phyloP scores from a whole-genome alignment of 2,888 invertebrate species.

The Dioctria rufipes region DNA sequence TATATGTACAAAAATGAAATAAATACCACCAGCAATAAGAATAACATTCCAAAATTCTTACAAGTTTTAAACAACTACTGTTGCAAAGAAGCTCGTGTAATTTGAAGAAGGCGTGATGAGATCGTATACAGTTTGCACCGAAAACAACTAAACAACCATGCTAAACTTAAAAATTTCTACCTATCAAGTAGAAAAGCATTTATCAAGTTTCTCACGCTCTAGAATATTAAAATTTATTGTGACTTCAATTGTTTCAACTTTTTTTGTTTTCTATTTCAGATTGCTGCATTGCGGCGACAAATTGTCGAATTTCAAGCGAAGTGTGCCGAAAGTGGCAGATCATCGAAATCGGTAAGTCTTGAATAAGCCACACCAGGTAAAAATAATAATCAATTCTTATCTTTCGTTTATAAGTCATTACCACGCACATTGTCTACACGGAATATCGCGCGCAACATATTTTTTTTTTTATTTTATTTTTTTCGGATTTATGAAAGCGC shows the following conservation, averaged over 20 bases:
- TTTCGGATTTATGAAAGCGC: background rate
- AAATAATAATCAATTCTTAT: conserved; percentile 9
- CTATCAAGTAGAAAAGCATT: too few relatives aligned
- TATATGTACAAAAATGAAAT: too few relatives aligned
- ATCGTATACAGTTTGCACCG: too few relatives aligned
- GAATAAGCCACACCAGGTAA: background rate
- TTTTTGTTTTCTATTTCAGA: conserved; percentile 65
- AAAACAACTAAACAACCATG: too few relatives aligned
- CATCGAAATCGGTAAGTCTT: conserved; percentile 66
- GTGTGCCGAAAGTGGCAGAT: conserved; percentile 63
- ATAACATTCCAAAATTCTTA: too few relatives aligned
- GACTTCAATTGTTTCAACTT: background rate
- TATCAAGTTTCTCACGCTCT: too few relatives aligned
- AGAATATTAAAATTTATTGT: too few relatives aligned
- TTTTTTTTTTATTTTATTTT: background rate
- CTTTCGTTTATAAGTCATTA: conserved; percentile 7
- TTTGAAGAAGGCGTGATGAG: too few relatives aligned
- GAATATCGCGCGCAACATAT: background rate
- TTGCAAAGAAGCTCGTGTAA: too few relatives aligned
- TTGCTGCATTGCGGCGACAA: conserved; percentile 69
- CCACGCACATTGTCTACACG: conserved; percentile 19
- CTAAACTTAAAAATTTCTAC: too few relatives aligned
- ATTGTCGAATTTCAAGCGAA: conserved; percentile 68
- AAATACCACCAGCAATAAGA: too few relatives aligned
- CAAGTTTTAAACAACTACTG: too few relatives aligned